Percentiles rank a stretch among this genome's conserved stretches.
Evolutionary conservation across 1,140 invertebrate genomes (phyloP).

Genomic region (Dendrolimus kikuchii): DNA sequence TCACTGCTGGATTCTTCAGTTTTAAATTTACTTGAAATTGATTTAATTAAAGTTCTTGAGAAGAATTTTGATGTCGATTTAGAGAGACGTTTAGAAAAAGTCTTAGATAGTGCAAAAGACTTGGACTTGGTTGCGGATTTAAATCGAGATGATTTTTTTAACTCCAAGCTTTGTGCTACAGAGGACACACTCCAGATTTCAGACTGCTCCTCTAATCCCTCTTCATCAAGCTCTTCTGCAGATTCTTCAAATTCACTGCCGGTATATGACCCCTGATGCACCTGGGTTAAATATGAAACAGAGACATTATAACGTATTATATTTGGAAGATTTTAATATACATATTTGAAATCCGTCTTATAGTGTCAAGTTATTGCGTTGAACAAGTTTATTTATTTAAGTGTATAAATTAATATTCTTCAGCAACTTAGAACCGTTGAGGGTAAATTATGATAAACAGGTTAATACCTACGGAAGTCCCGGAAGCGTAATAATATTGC

Average conservation of each 20-base stretch:
- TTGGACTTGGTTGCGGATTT: conserved; percentile 28
- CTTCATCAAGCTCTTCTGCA: conserved; percentile 11
- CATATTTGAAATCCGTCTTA: too few relatives aligned
- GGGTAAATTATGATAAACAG: too few relatives aligned
- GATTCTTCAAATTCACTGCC: conserved; percentile 25
- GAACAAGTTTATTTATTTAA: too few relatives aligned
- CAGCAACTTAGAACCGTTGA: too few relatives aligned
- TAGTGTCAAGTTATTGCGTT: too few relatives aligned
- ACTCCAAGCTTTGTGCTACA: background rate
- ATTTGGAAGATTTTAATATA: too few relatives aligned
- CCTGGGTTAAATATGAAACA: too few relatives aligned
- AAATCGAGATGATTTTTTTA: conserved; percentile 4
- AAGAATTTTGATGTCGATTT: conserved; percentile 32
- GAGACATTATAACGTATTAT: too few relatives aligned
- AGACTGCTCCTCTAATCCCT: conserved; percentile 23
- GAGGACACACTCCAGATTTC: conserved; percentile 35
- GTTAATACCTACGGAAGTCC: too few relatives aligned
- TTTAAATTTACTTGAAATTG: conserved; percentile 21
- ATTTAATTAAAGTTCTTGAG: conserved; percentile 20
- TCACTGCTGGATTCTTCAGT: conserved; percentile 16
- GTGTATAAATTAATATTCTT: too few relatives aligned
- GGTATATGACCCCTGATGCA: too few relatives aligned
- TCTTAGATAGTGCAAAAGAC: conserved; percentile 20
- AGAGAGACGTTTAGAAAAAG: conserved; percentile 9
- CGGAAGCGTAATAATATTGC: too few relatives aligned